These are phyloP conservation scores for Pammene aurita DNA, from an alignment of 2,888 invertebrate species.

Conservation along the genomic window DNA sequence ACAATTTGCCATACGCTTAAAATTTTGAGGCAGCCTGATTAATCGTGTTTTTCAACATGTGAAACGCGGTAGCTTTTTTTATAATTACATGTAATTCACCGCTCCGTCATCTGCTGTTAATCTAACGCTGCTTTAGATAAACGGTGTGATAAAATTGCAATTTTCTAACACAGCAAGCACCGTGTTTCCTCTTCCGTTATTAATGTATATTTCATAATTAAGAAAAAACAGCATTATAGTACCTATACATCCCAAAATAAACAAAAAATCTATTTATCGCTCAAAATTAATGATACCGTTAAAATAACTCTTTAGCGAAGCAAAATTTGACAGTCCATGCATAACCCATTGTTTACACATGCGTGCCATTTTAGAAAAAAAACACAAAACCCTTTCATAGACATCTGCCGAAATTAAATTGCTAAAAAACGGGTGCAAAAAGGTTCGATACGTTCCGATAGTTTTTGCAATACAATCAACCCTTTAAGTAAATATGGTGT, in stretches of 20 bases:
- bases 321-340: conserved; percentile 71
- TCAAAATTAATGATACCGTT: conserved; percentile 54
- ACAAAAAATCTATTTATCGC: conserved; percentile 54
- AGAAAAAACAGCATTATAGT: conserved; percentile 12
- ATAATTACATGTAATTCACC: conserved; percentile 1
- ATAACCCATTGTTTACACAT: conserved; percentile 78
- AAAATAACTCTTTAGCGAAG: conserved; percentile 68
- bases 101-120: conserved; percentile 3
- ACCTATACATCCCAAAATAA: conserved; percentile 28
- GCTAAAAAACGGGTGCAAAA: conserved; percentile 80
- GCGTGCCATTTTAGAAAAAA: conserved; percentile 69
- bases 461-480: conserved; percentile 74
- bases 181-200: conserved; percentile 52
- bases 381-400: conserved; percentile 79
- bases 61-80: too few species aligned
- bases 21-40: too few species aligned
- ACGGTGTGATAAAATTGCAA: conserved; percentile 31
- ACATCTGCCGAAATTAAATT: conserved; percentile 83
- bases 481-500: conserved; percentile 79
- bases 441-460: conserved; percentile 55
- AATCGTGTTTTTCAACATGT: too few species aligned
- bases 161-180: conserved; percentile 32
- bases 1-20: too few species aligned
- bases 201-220: conserved; percentile 42
- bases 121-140: conserved; percentile 20